phyloP scores from a whole-genome alignment of 2,113 vertebrate genomes.

The Corvus moneduloides region DNA sequence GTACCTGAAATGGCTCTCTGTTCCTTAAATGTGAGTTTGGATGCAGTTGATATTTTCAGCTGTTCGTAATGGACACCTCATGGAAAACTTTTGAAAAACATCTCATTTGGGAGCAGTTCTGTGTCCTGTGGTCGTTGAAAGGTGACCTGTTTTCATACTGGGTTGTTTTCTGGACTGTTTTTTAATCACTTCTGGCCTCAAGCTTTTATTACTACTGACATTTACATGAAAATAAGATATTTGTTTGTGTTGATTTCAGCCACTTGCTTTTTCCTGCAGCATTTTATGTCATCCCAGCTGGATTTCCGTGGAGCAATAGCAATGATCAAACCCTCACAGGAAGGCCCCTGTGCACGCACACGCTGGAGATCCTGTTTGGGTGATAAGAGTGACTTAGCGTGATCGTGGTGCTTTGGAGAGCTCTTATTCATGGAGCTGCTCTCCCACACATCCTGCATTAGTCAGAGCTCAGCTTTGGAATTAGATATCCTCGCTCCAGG shows the following conservation, averaged over 20 bases:
- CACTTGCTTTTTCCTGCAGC: neutral
- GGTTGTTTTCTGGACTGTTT: neutral
- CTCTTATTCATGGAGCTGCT: constrained; percentile 40
- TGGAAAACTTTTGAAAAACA: constrained; percentile 52
- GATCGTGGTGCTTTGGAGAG: neutral
- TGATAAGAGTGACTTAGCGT: constrained; percentile 27
- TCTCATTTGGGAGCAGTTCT: constrained; percentile 30
- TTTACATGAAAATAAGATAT: constrained; percentile 20
- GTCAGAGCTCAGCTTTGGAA: neutral
- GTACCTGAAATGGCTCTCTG: neutral
- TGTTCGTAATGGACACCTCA: neutral
- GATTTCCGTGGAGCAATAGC: neutral
- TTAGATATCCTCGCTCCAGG: neutral
- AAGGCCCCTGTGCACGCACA: neutral
- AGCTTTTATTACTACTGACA: constrained; percentile 28
- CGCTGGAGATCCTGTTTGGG: constrained; percentile 25
- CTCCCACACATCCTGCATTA: constrained; percentile 58
- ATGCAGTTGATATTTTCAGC: constrained; percentile 27
- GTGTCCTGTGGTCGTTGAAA: constrained; percentile 11
- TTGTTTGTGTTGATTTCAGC: neutral
- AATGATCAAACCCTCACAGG: neutral
- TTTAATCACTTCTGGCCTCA: constrained; percentile 15
- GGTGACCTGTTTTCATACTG: neutral
- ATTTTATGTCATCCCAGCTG: neutral
- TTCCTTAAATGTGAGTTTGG: constrained; percentile 29